Base-by-base conservation (phyloP, 2,888 invertebrate genomes). In the Heteropelma amictum region DNA sequence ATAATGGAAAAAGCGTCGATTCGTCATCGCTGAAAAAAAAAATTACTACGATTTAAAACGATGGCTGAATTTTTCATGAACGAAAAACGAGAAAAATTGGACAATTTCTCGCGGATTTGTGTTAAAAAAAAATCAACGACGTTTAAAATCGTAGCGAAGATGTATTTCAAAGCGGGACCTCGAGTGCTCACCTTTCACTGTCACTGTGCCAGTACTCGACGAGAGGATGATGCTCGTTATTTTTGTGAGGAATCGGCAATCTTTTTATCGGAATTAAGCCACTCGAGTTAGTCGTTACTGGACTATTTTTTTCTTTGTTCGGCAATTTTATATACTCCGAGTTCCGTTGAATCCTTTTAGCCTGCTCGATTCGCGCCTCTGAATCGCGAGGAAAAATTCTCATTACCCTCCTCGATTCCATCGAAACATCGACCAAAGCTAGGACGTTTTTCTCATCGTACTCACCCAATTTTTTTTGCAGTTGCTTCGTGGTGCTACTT, bases 171-270 rank as follows among this genome's bases (percentile, higher is more conserved):
- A 14, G n/a, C n/a, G n/a, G n/a, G n/a, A n/a, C n/a, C n/a, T n/a
- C n/a, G n/a, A n/a, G 1, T 33, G 7, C 49, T 53, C 78, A 88
- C 88, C 88, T 87, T 68, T 87, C 88, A 54, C 83, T 86, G 58
- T 87, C 90, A 61, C 90, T 90, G 17, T 90, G 89, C 90, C 90
- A 91, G 76, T 86, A 88, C 73, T 91, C 90, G 23, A 92, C 91
- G 51, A 92, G 83, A 33, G 91, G 91, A 81, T 90, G 89, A 78
- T 90, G 87, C 74, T 90, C 90, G 60, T 86, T 86, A 67, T 77
- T 85, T 76, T 89, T 89, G 58, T 81, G 86, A 23, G 90, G 89
- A 77, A 89, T 86, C 7, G 89, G 86, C 72, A 90, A 80, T 79
- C 89, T 85, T 78, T 89, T 86, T 71, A 90, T 89, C 4, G 90